phyloP scores from a whole-genome alignment of 2,113 vertebrate species.

The Rhinolophus sinicus region DNA sequence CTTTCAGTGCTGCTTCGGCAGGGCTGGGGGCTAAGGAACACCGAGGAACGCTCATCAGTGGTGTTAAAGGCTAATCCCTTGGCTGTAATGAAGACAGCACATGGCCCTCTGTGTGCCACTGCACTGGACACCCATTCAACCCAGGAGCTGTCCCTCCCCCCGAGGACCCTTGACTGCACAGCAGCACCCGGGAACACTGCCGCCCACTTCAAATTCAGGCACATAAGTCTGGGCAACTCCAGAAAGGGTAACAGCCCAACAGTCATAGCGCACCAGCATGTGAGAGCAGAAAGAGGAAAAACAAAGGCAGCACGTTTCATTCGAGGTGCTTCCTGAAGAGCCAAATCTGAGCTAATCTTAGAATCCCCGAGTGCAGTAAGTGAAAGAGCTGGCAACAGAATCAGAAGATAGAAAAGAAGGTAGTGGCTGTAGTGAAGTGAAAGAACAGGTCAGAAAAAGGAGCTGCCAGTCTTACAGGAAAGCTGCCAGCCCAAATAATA shows the following conservation, averaged over 20 bases:
- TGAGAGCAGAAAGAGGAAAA: neutral
- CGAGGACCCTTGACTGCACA: neutral
- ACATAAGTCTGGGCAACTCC: neutral
- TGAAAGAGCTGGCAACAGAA: neutral
- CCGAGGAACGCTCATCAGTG: too few relatives aligned
- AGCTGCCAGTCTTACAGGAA: neutral
- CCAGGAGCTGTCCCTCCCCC: neutral
- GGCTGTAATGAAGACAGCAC: neutral
- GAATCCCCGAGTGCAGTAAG: neutral
- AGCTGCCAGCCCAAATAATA: neutral
- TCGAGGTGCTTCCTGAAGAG: neutral
- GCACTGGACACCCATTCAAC: neutral
- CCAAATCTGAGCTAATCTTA: neutral
- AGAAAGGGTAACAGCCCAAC: neutral
- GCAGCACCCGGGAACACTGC: neutral
- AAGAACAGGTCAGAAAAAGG: neutral
- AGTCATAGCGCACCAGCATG: accelerated
- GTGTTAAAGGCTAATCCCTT: neutral
- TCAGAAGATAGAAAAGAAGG: neutral
- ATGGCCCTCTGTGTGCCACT: neutral
- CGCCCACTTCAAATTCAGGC: neutral
- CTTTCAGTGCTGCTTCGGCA: neutral
- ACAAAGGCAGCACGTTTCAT: neutral
- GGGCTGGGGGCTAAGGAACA: neutral
- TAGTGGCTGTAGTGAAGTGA: neutral